Base-by-base conservation (phyloP, 2,888 invertebrate genomes). In the Brenthis ino region DNA sequence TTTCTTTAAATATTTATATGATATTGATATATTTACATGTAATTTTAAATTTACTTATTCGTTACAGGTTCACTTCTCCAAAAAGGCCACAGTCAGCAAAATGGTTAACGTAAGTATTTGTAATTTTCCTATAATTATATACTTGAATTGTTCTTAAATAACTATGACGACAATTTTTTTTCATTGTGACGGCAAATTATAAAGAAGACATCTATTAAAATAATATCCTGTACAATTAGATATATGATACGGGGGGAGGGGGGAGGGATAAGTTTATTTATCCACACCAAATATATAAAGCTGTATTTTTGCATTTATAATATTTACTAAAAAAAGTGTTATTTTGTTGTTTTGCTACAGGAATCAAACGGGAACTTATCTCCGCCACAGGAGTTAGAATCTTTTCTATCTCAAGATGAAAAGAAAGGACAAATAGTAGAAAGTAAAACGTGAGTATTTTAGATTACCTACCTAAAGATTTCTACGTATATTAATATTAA, bases 331-430 rank as follows among this genome's bases (percentile, higher is more conserved):
- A 0, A 28, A 51, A 48, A 16, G 13, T 37, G 12, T 33, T 24
- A 51, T 51, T 75, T 16, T 33, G 1, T 48, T 56, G 11, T 68
- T 71, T 66, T 60, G 79, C 76, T 63, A 64, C 77, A 93, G 92
- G 93, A 93, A 80, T 77, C 85, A 48, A 93, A 93, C 77, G 91
- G 90, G 69, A 82, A 77, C 43, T 65, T 82, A n/a, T 81, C 86
- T 58, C 86, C 89, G 64, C 93, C 95, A 61, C 96, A 96, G 77
- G 97, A 97, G 87, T 85, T 97, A 93, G 96, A 97, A 78, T 96
- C 96, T n/a, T 97, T 97, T 82, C 89, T 97, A 74, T 95, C 96
- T 57, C 94, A 93, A 77, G 95, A 96, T 80, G 96, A 96, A n/a
- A 93, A 89, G 69, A 84, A 93, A 77, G 94, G 94, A 72, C 89